Evolutionary conservation across 2,797 vertebrate genomes (phyloP).

Genomic region (Cyprinella venusta): DNA sequence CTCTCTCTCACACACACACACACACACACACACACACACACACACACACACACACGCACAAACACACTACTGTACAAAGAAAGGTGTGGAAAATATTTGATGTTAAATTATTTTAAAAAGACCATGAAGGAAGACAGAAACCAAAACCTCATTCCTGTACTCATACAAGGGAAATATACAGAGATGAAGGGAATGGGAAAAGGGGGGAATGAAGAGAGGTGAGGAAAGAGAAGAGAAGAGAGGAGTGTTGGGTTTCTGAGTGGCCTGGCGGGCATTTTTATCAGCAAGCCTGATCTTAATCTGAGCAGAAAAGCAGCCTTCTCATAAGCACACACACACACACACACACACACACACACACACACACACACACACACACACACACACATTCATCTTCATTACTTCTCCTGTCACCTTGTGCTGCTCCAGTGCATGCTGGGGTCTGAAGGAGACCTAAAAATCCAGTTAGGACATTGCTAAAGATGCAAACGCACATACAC

Average conservation of each 20-base stretch:
- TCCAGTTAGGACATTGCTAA: conserved; percentile 21
- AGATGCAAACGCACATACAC: conserved; percentile 39
- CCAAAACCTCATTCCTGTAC: conserved; percentile 29
- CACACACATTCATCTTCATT: conserved; percentile 58
- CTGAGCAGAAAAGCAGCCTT: conserved; percentile 71
- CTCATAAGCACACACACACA: conserved; percentile 51
- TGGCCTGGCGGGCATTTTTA: conserved; percentile 73
- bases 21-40: too few species aligned
- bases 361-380: conserved; percentile 46
- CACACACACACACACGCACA: too few species aligned
- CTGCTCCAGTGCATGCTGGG: conserved; percentile 43
- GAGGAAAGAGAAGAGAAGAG: conserved; percentile 45
- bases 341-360: conserved; percentile 50
- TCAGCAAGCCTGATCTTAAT: conserved; percentile 78
- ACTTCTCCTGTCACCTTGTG: conserved; percentile 52
- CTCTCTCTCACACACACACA: too few species aligned
- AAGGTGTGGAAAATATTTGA: background rate
- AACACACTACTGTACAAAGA: background rate
- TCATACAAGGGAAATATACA: conserved; percentile 21
- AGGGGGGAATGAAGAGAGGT: conserved; percentile 34
- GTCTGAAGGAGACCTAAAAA: conserved; percentile 42
- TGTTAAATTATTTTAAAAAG: background rate
- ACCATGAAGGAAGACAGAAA: conserved; percentile 13
- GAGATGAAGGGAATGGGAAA: conserved; percentile 42
- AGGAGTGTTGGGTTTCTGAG: conserved; percentile 70